Evolutionary conservation across 1,140 invertebrate genomes (phyloP), one percentile per base, ranked within the genome.

Genomic region (Meloidogyne floridensis): DNA sequence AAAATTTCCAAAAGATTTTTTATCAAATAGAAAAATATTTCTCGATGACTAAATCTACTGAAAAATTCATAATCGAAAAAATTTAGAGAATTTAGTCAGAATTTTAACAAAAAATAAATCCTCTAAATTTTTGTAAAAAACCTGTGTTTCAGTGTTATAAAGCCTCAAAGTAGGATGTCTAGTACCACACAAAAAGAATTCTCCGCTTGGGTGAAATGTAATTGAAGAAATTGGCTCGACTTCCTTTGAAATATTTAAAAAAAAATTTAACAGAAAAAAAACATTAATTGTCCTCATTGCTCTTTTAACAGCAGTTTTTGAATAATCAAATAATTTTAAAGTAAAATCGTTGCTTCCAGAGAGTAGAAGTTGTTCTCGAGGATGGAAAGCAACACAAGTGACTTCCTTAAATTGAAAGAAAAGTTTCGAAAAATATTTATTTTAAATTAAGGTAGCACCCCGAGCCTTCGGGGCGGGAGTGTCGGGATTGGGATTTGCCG

Each of bases 231-330:
- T 94, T 78, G 94, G 93, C 90, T 96, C 94, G 0, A 95, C 94
- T 91, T 99, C 97, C 94, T 95, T 86, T 7, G 86, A 84, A 78
- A 59, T 72, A 83, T 18, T 69, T 47, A 18, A 32, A 65, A 47
- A 6, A 47, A 15, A 43, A 0, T 78, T 82, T 51, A 84, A 15
- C 0, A 2, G 10, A 72, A 20, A n/a, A 80, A 85, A 80, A 65
- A 89, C 87, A 7, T 65, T 47, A 43, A 89, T 83, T 7, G 87
- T 90, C 59, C 96, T 95, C 91, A 95, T 96, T 0, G 97, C 96
- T 90, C 98, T 97, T 91, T 98, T 98, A 0, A 97, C 96, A 3
- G 96, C 97, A 0, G 96, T 95, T 92, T 98, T 98, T 32, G 95
- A 96, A 86, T 95, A 99, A 90, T 99, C 97, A 91, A 98, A 99